Base-by-base conservation (phyloP, 2,113 vertebrate genomes). In the Brachionichthys hirsutus region DNA sequence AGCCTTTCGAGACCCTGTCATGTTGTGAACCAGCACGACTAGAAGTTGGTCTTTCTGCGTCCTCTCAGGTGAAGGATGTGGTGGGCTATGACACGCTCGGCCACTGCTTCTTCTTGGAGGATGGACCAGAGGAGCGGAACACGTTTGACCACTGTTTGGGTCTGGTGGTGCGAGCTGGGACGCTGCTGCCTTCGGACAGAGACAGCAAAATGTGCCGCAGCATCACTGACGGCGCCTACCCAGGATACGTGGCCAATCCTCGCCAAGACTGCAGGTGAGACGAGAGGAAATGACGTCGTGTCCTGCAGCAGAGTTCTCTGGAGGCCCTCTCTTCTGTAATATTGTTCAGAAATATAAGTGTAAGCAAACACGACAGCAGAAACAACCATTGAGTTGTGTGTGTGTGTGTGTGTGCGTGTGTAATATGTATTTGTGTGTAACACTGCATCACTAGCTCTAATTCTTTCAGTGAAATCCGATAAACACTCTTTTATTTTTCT, bases 61-160 rank as follows among this genome's bases (percentile, higher is more conserved):
- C 1, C 54, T 53, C 12, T 9, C 80, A 99, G 97, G 90, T 98
- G 48, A 95, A 97, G 81, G 92, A 98, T 0, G 91, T 94, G 4
- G 94, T 99, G 55, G 97, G 97, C 40, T 98, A 98, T 3, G 85
- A 98, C 42, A 86, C 90, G 0, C 70, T 99, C 54, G 97, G 97
- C 1, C 97, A 99, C 60, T 99, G 97, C 61, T 99, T 95, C 84
- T 99, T 99, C 64, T 98, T 93, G 0, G 97, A 99, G 74, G 97
- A 99, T 0, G 97, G 97, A 0, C 92, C 97, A 0, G 97, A 99
- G 56, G 94, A 98, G 46, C 93, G 97, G 62, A 99, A 99, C 81
- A 98, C 96, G 0, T 99, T 98, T 15, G 91, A 96, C 42, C 97
- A 99, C 85, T 99, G 97, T 44, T 92, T 99, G 0, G 96, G 97